Evolutionary conservation across 1,140 invertebrate species (phyloP).

Genomic region (Caenorhabditis latens): DNA sequence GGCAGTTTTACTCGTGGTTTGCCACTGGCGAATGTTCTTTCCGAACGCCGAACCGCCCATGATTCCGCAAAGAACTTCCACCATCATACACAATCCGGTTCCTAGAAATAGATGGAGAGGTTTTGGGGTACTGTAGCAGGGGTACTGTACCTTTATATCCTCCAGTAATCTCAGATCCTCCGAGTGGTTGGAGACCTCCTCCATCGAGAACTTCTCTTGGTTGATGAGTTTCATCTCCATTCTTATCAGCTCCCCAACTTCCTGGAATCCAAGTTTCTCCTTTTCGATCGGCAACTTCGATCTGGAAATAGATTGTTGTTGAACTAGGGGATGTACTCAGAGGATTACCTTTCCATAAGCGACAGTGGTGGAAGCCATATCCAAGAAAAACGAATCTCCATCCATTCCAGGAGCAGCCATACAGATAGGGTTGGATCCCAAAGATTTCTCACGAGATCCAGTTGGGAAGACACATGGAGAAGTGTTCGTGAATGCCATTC

Average conservation of each 20-base stretch:
- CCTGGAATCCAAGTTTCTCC: conserved; percentile 81
- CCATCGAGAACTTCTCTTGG: conserved; percentile 81
- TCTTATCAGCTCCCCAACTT: conserved; percentile 87
- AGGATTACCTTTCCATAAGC: conserved; percentile 84
- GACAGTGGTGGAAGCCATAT: conserved; percentile 93
- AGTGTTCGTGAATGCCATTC: conserved; percentile 92
- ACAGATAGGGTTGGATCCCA: conserved; percentile 92
- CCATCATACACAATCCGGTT: conserved; percentile 88
- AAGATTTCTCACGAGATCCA: conserved; percentile 83
- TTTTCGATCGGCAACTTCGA: conserved; percentile 73
- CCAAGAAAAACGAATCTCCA: conserved; percentile 87
- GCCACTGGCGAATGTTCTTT: conserved; percentile 85
- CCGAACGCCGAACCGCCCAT: conserved; percentile 79
- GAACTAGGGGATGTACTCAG: neutral
- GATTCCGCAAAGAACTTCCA: conserved; percentile 83
- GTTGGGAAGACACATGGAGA: conserved; percentile 90
- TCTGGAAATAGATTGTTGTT: conserved; percentile 46
- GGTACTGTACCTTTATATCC: conserved; percentile 44
- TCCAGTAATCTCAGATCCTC: conserved; percentile 83
- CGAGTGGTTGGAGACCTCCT: conserved; percentile 87
- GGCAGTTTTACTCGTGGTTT: conserved; percentile 81
- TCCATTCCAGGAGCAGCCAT: conserved; percentile 84
- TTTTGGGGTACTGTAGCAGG: neutral
- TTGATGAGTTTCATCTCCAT: conserved; percentile 83
- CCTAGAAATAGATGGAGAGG: conserved; percentile 86